These are phyloP conservation scores for Monarcha castaneiventris DNA, from an alignment of 2,113 vertebrate species.

Conservation along the genomic window DNA sequence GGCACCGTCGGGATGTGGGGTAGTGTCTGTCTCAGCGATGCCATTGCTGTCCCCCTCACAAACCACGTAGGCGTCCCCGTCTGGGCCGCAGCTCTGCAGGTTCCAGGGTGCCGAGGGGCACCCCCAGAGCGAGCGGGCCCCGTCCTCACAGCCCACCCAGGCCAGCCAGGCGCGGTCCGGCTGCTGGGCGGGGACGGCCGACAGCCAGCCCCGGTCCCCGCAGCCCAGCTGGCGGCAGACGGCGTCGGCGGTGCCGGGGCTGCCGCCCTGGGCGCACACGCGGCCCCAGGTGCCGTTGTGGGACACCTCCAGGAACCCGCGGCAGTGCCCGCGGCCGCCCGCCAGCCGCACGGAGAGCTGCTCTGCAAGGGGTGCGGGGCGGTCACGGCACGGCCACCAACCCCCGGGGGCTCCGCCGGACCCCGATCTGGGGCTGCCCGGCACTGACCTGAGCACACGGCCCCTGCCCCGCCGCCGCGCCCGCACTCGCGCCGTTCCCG, in stretches of 20 bases:
- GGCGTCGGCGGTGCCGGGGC: fast-evolving
- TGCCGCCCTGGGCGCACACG: neutral
- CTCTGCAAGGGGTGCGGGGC: neutral
- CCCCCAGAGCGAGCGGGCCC: neutral
- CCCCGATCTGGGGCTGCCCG: fast-evolving
- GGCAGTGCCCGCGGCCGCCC: neutral
- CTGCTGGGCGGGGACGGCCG: fast-evolving
- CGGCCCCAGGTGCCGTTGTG: neutral
- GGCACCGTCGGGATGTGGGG: fast-evolving
- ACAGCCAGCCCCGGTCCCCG: fast-evolving
- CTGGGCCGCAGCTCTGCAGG: neutral
- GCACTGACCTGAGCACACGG: conserved; percentile 2
- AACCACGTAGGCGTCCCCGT: fast-evolving
- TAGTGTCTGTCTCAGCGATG: fast-evolving
- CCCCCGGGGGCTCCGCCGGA: fast-evolving
- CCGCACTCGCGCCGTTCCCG: fast-evolving
- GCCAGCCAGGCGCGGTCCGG: neutral
- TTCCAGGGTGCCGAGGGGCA: neutral
- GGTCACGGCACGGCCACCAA: neutral
- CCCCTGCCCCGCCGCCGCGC: fast-evolving
- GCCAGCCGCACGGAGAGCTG: neutral
- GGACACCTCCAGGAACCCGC: neutral
- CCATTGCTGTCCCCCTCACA: fast-evolving
- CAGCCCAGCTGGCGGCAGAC: neutral
- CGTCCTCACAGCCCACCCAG: conserved; percentile 1